Evolutionary conservation across 2,113 vertebrate species (phyloP), one percentile per base, ranked within the genome.

Genomic region (Fukomys damarensis): DNA sequence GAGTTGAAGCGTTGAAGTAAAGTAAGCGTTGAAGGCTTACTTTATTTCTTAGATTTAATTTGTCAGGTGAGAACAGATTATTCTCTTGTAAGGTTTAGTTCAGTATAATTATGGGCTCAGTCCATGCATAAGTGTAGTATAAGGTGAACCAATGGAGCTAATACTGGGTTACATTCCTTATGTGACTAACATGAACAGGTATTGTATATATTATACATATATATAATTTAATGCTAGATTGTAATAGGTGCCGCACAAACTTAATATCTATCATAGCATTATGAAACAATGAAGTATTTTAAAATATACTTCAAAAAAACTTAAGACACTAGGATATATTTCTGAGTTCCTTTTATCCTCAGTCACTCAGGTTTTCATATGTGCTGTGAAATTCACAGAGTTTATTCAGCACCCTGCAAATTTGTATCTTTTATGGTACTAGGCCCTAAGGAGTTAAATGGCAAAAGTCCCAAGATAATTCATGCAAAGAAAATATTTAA

Each of bases 401-500:
- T 35, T 91, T 72, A 77, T 58, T 77, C 8, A 35, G 22, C 9
- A 49, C 63, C 41, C 43, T 79, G 7, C 41, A 28, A 10, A 2
- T 90, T 89, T 86, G 16, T 86, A 76, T 80, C 49, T 92, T 41
- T 63, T 70, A 68, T 43, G 10, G 38, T 30, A 28, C 10, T 84
- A 74, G 87, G 5, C 0, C 13, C 30, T 19, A 89, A 94, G 83
- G 30, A 85, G 68, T 81, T 79, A 82, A 95, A 52, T 4, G 92
- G 30, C 3, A 82, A 95, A 93, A 59, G 65, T 93, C 76, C 52
- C 61, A 83, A 88, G 59, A 58, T 93, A 94, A 94, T 93, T 93
- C 65, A 90, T 87, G 63, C 86, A 94, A 96, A 89, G 72, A 86
- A 94, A 93, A 92, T 84, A 72, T 89, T 96, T 93, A 92, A 92